Percentiles rank a stretch among this genome's conserved stretches.
phyloP scores from a whole-genome alignment of 1,140 invertebrate genomes.

The Drosophila ambigua region DNA sequence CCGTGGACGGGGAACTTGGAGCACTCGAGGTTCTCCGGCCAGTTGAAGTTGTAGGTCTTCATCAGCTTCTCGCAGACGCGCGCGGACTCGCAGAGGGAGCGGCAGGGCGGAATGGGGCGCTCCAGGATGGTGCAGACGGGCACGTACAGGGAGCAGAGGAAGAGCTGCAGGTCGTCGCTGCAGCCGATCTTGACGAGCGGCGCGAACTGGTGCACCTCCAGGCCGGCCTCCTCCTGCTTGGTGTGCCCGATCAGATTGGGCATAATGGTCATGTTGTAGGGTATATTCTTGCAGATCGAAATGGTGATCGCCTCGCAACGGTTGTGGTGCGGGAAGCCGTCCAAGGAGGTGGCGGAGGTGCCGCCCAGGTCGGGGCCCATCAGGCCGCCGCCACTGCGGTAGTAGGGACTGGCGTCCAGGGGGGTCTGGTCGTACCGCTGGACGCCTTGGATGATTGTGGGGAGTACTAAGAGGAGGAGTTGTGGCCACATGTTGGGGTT shows the following conservation, averaged over 20 bases:
- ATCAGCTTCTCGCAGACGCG: constrained; percentile 96
- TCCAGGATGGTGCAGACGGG: constrained; percentile 98
- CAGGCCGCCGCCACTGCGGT: constrained; percentile 60
- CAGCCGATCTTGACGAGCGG: constrained; percentile 98
- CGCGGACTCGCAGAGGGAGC: constrained; percentile 94
- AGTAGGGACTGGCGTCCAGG: constrained; percentile 69
- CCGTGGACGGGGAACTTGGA: constrained; percentile 92
- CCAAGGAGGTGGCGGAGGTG: constrained; percentile 54
- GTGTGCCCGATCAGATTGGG: constrained; percentile 96
- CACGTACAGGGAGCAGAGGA: constrained; percentile 97
- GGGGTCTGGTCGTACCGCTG: constrained; percentile 70
- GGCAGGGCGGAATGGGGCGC: constrained; percentile 95
- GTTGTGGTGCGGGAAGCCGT: constrained; percentile 86
- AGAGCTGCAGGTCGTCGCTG: constrained; percentile 96
- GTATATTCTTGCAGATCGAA: constrained; percentile 95
- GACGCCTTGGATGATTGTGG: constrained; percentile 38
- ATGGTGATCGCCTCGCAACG: constrained; percentile 97
- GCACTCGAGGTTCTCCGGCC: constrained; percentile 97
- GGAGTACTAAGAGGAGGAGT: constrained; percentile 43
- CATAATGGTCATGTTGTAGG: constrained; percentile 98
- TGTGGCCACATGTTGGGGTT: constrained; percentile 50
- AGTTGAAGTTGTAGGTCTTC: constrained; percentile 95
- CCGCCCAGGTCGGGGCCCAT: constrained; percentile 14
- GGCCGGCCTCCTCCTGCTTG: constrained; percentile 97
- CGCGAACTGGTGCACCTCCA: constrained; percentile 96